A percentile compares a stretch with the other conserved stretches of the same genome.
Evolutionary conservation across 2,888 invertebrate genomes (phyloP).

Genomic region (Patella depressa): DNA sequence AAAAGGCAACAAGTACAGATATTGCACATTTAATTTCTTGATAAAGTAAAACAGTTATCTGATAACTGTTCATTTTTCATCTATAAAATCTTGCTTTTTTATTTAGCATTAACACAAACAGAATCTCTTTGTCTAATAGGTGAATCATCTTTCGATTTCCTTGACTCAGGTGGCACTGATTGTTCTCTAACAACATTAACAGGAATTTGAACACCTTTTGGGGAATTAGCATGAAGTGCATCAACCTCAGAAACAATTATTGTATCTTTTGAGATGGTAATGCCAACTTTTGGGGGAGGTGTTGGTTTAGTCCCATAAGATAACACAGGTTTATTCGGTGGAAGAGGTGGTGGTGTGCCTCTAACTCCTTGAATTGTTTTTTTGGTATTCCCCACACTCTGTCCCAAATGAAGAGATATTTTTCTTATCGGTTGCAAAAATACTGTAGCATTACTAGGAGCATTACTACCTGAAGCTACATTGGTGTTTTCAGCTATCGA

Average conservation of each 20-base stretch:
- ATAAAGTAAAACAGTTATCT: too few relatives aligned
- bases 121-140: constrained; percentile 61
- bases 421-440: constrained; percentile 55
- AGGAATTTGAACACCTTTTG: constrained; percentile 59
- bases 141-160: constrained; percentile 54
- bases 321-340: constrained; percentile 59
- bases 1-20: too few relatives aligned
- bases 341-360: constrained; percentile 68
- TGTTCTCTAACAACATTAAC: constrained; percentile 52
- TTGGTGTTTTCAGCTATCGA: constrained; percentile 19
- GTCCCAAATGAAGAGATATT: constrained; percentile 57
- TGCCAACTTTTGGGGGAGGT: constrained; percentile 57
- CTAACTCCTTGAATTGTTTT: constrained; percentile 51
- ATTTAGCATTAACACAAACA: constrained; percentile 68
- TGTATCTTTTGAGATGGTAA: constrained; percentile 53
- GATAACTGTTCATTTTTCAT: too few relatives aligned
- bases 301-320: constrained; percentile 47
- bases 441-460: constrained; percentile 46
- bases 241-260: constrained; percentile 43
- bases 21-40: too few relatives aligned
- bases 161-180: constrained; percentile 36
- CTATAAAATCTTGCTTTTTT: constrained; percentile 28
- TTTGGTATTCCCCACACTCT: constrained; percentile 43
- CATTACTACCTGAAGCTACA: constrained; percentile 35
- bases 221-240: constrained; percentile 24